A percentile compares a stretch with the other conserved stretches of the same genome.
Conservation (phyloP, 2,888 invertebrate species). For the Zeuzera pyrina region DNA sequence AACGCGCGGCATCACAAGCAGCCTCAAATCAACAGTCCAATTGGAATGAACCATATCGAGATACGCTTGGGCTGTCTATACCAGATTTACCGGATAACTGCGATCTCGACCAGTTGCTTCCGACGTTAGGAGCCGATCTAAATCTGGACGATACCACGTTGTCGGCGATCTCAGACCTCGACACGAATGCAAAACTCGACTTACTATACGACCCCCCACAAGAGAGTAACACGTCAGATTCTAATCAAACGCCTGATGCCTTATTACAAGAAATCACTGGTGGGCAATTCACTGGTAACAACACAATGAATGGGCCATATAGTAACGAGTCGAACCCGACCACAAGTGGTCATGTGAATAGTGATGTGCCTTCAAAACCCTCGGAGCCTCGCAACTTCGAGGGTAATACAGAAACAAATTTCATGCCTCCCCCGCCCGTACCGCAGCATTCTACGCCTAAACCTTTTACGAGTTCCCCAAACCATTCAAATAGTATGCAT, state of each 20-base stretch:
- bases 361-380: conserved; percentile 31
- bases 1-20: conserved; percentile 58
- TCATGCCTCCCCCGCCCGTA: conserved; percentile 53
- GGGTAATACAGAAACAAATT: conserved; percentile 24
- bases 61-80: conserved; percentile 47
- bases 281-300: conserved; percentile 26
- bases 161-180: conserved; percentile 51
- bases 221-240: conserved; percentile 3
- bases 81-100: conserved; percentile 58
- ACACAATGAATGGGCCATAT: conserved; percentile 26
- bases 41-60: conserved; percentile 66
- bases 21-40: conserved; percentile 37
- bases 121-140: conserved; percentile 74
- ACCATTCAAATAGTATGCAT: conserved; percentile 8
- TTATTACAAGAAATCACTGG: conserved; percentile 39
- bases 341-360: conserved; percentile 7
- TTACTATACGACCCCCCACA: conserved; percentile 27
- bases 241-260: conserved; percentile 8
- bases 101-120: conserved; percentile 78
- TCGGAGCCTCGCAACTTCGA: conserved; percentile 20
- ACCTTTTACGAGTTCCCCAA: conserved; percentile 21
- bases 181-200: conserved; percentile 54
- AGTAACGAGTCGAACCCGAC: conserved; percentile 14
- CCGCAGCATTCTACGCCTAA: conserved; percentile 34
- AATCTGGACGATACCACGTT: conserved; percentile 61